phyloP scores from a whole-genome alignment of 1,140 invertebrate species.

The Drosophila littoralis region DNA sequence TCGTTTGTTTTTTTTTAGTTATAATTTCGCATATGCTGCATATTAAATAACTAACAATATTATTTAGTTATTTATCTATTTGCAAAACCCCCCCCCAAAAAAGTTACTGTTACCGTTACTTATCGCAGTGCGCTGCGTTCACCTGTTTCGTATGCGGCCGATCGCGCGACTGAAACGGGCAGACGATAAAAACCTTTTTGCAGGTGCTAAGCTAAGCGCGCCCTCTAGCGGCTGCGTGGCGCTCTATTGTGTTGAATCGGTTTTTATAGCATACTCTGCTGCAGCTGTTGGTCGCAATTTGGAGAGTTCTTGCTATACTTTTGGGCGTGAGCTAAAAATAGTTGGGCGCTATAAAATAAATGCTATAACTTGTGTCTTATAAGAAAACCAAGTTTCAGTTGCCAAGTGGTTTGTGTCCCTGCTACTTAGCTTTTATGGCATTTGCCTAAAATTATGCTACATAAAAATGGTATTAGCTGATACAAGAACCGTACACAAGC shows the following conservation, averaged over 20 bases:
- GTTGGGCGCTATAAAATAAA: not conserved
- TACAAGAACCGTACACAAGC: too few species aligned
- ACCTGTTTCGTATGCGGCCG: constrained; percentile 60
- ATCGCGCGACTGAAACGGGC: constrained; percentile 59
- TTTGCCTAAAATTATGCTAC: not conserved
- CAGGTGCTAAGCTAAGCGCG: constrained; percentile 8
- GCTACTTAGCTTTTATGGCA: not conserved
- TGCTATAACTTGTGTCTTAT: not conserved
- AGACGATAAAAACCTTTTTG: constrained; percentile 11
- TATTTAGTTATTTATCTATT: too few species aligned
- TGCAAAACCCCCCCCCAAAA: not conserved
- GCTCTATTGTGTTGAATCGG: not conserved
- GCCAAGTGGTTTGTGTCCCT: not conserved
- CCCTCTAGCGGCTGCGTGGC: not conserved
- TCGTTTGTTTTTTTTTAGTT: not conserved
- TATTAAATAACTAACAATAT: not conserved
- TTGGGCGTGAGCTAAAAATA: not conserved
- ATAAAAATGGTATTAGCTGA: not conserved
- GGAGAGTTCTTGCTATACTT: constrained; percentile 26
- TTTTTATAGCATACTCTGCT: constrained; percentile 6
- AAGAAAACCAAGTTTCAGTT: constrained; percentile 12
- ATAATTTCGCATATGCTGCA: not conserved
- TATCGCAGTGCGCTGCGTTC: constrained; percentile 31
- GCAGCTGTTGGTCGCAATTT: not conserved
- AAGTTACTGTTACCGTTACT: constrained; percentile 47